These are phyloP conservation scores for Urocynchramus pylzowi DNA, from an alignment of 2,113 vertebrate genomes.

Conservation along the genomic window DNA sequence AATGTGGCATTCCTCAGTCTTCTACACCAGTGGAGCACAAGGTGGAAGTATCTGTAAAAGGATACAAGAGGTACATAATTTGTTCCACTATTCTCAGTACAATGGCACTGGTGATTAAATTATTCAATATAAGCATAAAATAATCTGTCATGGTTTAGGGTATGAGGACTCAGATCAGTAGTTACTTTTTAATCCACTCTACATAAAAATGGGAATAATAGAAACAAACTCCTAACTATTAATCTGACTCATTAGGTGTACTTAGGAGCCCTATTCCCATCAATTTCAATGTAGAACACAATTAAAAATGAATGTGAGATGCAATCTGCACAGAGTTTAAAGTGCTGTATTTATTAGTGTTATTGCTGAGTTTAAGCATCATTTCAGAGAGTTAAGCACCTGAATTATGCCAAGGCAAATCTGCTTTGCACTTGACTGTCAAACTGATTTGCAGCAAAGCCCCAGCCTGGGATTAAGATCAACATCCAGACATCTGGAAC, in stretches of 20 bases:
- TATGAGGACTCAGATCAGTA: not conserved
- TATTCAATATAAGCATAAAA: not conserved
- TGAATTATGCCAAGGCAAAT: not conserved
- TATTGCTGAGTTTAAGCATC: not conserved
- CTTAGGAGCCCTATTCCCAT: not conserved
- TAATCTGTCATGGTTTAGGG: not conserved
- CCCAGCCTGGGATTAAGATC: not conserved
- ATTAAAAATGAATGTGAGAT: not conserved
- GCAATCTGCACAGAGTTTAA: not conserved
- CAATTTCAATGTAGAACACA: not conserved
- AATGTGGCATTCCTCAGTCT: not conserved
- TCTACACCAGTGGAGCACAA: not conserved
- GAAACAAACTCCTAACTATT: not conserved
- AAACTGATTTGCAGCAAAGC: conserved; percentile 22
- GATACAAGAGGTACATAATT: not conserved
- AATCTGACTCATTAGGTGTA: not conserved
- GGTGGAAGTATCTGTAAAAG: not conserved
- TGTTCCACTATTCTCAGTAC: not conserved
- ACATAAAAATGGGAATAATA: not conserved
- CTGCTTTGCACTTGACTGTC: not conserved
- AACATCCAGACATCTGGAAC: conserved; percentile 12
- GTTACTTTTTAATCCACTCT: not conserved
- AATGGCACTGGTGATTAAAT: not conserved
- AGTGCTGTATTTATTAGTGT: not conserved
- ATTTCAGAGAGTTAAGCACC: not conserved